Percentiles rank a stretch among this genome's conserved stretches.
These are phyloP conservation scores for Zaprionus camerounensis DNA, from an alignment of 1,140 invertebrate genomes.

Conservation along the genomic window DNA sequence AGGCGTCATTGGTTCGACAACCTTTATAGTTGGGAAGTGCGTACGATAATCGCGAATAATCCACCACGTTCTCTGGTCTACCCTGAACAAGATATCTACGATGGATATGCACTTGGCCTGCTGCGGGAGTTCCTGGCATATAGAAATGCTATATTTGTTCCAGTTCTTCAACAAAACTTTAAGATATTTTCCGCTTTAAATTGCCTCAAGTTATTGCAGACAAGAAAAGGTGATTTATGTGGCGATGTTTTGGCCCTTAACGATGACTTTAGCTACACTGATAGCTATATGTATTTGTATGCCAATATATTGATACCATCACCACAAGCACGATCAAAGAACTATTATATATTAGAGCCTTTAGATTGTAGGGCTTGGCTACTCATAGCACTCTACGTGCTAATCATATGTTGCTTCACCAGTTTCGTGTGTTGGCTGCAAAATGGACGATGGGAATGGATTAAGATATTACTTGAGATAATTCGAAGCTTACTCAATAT, in stretches of 20 bases:
- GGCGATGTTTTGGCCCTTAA: constrained; percentile 34
- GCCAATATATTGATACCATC: constrained; percentile 35
- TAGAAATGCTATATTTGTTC: constrained; percentile 25
- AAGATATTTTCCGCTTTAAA: constrained; percentile 30
- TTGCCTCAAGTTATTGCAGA: constrained; percentile 7
- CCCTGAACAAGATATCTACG: constrained; percentile 21
- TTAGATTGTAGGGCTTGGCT: constrained; percentile 28
- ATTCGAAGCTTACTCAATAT: constrained; percentile 25
- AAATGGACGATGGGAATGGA: constrained; percentile 3
- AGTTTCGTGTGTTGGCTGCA: constrained; percentile 41
- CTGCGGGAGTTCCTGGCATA: constrained; percentile 36
- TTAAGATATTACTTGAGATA: constrained; percentile 21
- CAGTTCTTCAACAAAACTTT: constrained; percentile 19
- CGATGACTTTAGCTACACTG: constrained; percentile 27
- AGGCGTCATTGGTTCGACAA: constrained; percentile 47
- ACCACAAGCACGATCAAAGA: constrained; percentile 28
- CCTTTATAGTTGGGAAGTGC: constrained; percentile 23
- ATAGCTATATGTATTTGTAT: constrained; percentile 47
- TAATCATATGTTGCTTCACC: constrained; percentile 10
- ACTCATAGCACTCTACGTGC: constrained; percentile 16
- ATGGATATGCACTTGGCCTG: constrained; percentile 34
- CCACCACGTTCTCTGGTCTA: constrained; percentile 40
- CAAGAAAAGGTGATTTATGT: constrained; percentile 30
- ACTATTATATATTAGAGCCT: constrained; percentile 39
- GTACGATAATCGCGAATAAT: constrained; percentile 42